Percentiles rank a stretch among this genome's conserved stretches.
Evolutionary conservation across 2,888 invertebrate species (phyloP).

Genomic region (Myopa tessellatipennis): DNA sequence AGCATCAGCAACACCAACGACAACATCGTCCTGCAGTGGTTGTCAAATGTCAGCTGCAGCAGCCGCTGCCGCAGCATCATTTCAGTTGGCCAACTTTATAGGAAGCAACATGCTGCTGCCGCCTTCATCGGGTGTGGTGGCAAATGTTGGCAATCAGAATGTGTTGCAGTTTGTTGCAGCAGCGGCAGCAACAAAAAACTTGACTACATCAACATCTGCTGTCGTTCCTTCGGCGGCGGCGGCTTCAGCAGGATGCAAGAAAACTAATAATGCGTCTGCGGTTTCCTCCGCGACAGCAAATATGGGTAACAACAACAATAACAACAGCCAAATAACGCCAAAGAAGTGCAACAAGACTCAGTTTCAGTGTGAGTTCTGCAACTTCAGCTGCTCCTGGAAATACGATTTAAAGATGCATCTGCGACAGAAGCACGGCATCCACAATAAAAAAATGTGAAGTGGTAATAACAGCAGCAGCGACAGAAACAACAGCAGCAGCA

Average conservation of each 20-base stretch:
- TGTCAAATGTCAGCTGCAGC: slow-evolving; percentile 61
- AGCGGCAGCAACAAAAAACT: slow-evolving; percentile 22
- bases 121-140: slow-evolving; percentile 45
- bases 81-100: slow-evolving; percentile 64
- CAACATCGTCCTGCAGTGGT: slow-evolving; percentile 54
- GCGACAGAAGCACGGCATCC: slow-evolving; percentile 68
- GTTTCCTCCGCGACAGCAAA: background rate
- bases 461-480: background rate
- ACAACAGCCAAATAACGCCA: slow-evolving; percentile 45
- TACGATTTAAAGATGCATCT: slow-evolving; percentile 68
- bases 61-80: slow-evolving; percentile 59
- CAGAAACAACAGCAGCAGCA: background rate
- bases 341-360: slow-evolving; percentile 59
- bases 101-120: slow-evolving; percentile 61
- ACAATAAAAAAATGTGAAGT: slow-evolving; percentile 66
- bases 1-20: slow-evolving; percentile 49
- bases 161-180: slow-evolving; percentile 27
- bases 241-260: background rate
- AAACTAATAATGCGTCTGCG: slow-evolving; percentile 13
- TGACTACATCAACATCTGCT: slow-evolving; percentile 22
- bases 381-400: slow-evolving; percentile 67
- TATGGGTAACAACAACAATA: slow-evolving; percentile 33
- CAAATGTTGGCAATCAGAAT: slow-evolving; percentile 25
- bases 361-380: slow-evolving; percentile 67
- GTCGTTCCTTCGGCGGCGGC: background rate